A percentile compares a stretch with the other conserved stretches of the same genome.
phyloP scores from a whole-genome alignment of 2,113 vertebrate genomes.

The Rana temporaria region DNA sequence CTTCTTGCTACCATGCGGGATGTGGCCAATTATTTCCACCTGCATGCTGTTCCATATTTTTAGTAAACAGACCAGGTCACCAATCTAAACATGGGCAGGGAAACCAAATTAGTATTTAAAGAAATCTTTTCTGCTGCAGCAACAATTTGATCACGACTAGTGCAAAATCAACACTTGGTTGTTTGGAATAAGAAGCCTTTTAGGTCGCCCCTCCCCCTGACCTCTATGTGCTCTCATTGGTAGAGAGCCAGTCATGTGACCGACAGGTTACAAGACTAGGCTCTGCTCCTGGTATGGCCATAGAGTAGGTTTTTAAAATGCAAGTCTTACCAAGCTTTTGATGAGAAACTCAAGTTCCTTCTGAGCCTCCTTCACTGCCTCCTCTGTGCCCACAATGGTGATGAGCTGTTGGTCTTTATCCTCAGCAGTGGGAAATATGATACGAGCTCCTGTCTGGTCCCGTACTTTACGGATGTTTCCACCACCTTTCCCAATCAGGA shows the following conservation, averaged over 20 bases:
- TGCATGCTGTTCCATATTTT: background rate
- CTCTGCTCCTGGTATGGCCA: background rate
- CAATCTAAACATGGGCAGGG: too few relatives aligned
- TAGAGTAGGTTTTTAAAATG: background rate
- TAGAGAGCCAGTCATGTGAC: too few relatives aligned
- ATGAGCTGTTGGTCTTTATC: constrained; percentile 97
- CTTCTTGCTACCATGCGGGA: too few relatives aligned
- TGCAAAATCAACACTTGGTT: too few relatives aligned
- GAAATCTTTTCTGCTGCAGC: too few relatives aligned
- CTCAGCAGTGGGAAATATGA: constrained; percentile 91
- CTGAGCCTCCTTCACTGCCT: constrained; percentile 90
- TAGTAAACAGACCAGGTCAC: too few relatives aligned
- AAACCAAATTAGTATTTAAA: too few relatives aligned
- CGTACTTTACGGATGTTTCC: constrained; percentile 97
- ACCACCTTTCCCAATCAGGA: constrained; percentile 96
- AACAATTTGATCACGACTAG: too few relatives aligned
- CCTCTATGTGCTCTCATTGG: too few relatives aligned
- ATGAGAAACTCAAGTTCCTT: constrained; percentile 92
- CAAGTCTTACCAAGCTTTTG: constrained; percentile 84
- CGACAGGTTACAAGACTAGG: too few relatives aligned
- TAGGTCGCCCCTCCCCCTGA: too few relatives aligned
- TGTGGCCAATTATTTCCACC: background rate
- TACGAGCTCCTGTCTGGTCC: constrained; percentile 92
- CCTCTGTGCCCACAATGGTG: constrained; percentile 94
- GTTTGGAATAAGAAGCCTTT: too few relatives aligned